A percentile compares a stretch with the other conserved stretches of the same genome.
These are phyloP conservation scores for Nothocercus nigrocapillus DNA, from an alignment of 2,113 vertebrate genomes.

Conservation along the genomic window DNA sequence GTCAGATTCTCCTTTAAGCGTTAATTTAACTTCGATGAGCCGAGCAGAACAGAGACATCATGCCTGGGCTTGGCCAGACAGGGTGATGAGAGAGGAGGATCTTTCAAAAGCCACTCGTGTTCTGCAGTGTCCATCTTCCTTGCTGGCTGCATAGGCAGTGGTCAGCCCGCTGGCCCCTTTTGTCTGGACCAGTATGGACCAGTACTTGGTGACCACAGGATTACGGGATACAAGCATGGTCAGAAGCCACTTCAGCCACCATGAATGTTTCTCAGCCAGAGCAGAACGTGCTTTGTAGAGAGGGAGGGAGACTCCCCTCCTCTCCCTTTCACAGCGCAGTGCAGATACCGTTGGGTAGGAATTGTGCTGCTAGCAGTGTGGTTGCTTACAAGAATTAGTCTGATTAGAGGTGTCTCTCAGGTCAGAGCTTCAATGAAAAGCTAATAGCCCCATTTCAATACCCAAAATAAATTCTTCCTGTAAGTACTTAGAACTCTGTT, in stretches of 20 bases:
- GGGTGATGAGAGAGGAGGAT: not conserved
- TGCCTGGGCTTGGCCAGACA: not conserved
- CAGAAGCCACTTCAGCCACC: not conserved
- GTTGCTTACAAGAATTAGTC: not conserved
- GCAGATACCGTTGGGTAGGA: not conserved
- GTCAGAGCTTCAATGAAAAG: not conserved
- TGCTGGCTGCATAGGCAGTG: not conserved
- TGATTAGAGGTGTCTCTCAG: not conserved
- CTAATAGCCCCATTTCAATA: not conserved
- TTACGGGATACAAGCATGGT: not conserved
- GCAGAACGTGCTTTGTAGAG: accelerated
- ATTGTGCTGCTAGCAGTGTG: not conserved
- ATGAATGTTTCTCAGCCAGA: not conserved
- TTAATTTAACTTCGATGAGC: not conserved
- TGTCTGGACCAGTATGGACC: not conserved
- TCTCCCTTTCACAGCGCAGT: not conserved
- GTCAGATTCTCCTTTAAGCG: not conserved
- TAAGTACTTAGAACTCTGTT: not conserved
- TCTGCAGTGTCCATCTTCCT: not conserved
- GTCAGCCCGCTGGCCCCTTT: not conserved
- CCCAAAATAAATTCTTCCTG: not conserved
- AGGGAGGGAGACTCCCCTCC: accelerated
- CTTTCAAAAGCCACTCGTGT: not conserved
- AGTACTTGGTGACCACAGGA: not conserved
- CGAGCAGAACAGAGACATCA: not conserved